Conservation (phyloP, 2,888 invertebrate species). For the Onchidella celtica region DNA sequence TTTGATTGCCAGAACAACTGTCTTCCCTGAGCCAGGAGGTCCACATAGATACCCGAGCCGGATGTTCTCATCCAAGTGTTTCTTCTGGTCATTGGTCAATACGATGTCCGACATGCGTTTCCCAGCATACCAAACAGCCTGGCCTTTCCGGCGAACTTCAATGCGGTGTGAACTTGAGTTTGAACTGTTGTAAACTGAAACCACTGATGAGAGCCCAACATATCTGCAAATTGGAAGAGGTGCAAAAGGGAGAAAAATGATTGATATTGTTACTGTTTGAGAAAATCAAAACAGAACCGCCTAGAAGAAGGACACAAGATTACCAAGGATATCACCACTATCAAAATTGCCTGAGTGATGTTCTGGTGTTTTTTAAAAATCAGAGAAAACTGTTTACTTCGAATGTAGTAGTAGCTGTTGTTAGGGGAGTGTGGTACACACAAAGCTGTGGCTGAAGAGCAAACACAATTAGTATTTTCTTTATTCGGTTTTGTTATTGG, state of each 20-base stretch:
- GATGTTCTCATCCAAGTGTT: slow-evolving; percentile 7
- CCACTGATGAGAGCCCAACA: slow-evolving; percentile 50
- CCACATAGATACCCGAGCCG: slow-evolving; percentile 50
- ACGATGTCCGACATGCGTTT: slow-evolving; percentile 38
- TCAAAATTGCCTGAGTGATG: no score
- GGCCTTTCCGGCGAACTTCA: slow-evolving; percentile 34
- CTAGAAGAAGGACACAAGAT: no score
- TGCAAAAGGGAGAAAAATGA: background rate
- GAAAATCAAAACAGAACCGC: no score
- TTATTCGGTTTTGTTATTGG: no score
- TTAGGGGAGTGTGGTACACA: no score
- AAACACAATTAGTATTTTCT: no score
- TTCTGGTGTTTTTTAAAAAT: no score
- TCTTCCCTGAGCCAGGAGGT: slow-evolving; percentile 54
- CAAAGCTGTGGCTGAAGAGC: no score
- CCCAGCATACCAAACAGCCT: slow-evolving; percentile 21
- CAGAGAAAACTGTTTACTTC: no score
- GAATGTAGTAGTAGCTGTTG: no score
- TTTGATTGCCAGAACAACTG: slow-evolving; percentile 48
- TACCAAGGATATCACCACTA: no score
- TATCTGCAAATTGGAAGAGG: slow-evolving; percentile 43
- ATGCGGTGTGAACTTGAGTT: slow-evolving; percentile 34
- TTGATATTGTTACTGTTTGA: no score
- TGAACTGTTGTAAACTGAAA: slow-evolving; percentile 44
- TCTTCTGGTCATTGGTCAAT: slow-evolving; percentile 28